Evolutionary conservation across 2,113 vertebrate species (phyloP).

Genomic region (Neolamprologus ventralis): DNA sequence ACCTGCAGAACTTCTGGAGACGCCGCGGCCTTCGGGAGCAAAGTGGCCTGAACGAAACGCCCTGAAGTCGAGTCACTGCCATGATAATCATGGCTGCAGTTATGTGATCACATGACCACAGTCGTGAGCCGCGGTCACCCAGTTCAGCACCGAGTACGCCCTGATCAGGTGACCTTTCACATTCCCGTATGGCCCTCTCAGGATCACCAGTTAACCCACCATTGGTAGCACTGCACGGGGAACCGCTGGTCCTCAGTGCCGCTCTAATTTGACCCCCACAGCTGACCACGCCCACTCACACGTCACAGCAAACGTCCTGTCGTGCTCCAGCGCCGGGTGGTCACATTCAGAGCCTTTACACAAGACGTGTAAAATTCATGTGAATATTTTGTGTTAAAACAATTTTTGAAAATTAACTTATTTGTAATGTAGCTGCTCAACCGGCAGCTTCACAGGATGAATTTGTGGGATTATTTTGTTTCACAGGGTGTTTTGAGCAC

Average conservation of each 20-base stretch:
- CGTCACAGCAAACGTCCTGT: neutral
- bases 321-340: neutral
- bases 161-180: neutral
- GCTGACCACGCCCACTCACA: too few species aligned
- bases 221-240: neutral
- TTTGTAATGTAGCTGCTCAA: neutral
- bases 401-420: rapidly evolving
- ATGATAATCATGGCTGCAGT: neutral
- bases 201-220: neutral
- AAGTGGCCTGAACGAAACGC: neutral
- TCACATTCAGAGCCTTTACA: neutral
- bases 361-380: neutral
- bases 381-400: neutral
- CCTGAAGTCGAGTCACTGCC: neutral
- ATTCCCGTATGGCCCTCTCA: neutral
- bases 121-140: neutral
- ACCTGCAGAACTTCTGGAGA: neutral
- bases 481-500: neutral
- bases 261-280: neutral
- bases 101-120: neutral
- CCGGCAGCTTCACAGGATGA: neutral
- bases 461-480: neutral
- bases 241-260: neutral
- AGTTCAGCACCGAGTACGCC: neutral
- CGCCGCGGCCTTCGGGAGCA: neutral